Percentiles rank a stretch among this genome's conserved stretches.
These are phyloP conservation scores for Syngnathus scovelli DNA, from an alignment of 2,113 vertebrate species.

Conservation along the genomic window DNA sequence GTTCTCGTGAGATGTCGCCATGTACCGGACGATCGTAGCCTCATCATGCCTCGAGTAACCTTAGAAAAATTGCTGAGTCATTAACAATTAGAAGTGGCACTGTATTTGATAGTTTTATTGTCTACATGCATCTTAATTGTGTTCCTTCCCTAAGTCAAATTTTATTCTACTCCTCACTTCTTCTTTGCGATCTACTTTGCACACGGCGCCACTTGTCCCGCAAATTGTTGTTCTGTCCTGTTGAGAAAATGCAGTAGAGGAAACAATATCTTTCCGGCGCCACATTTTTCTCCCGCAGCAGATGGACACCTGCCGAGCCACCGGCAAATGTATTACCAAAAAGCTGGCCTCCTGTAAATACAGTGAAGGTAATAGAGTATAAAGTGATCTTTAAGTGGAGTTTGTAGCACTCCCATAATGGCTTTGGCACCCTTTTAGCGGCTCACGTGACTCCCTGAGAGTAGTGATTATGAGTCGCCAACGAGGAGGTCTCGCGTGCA, in stretches of 20 bases:
- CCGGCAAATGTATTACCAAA: slow-evolving; percentile 91
- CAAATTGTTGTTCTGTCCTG: background rate
- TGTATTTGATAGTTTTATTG: too few relatives aligned
- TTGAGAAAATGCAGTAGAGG: background rate
- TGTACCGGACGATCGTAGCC: background rate
- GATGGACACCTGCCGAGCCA: slow-evolving; percentile 74
- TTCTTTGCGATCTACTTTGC: background rate
- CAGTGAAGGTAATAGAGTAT: slow-evolving; percentile 99
- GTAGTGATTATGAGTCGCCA: slow-evolving; percentile 99
- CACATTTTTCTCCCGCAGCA: slow-evolving; percentile 72
- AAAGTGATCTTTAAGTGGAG: slow-evolving; percentile 99
- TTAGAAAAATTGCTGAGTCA: slow-evolving; percentile 1
- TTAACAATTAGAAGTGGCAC: too few relatives aligned
- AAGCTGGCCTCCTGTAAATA: slow-evolving; percentile 99
- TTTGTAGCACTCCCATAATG: slow-evolving; percentile 99
- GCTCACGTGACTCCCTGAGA: slow-evolving; percentile 94
- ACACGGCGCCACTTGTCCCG: background rate
- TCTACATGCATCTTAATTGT: too few relatives aligned
- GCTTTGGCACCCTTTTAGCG: slow-evolving; percentile 96
- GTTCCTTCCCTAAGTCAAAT: too few relatives aligned
- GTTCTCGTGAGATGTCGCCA: slow-evolving; percentile 27
- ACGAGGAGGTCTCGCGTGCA: slow-evolving; percentile 96
- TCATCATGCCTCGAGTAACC: slow-evolving; percentile 17
- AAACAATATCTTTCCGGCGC: background rate
- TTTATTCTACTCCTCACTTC: too few relatives aligned